Evolutionary conservation across 2,113 vertebrate genomes (phyloP).

Genomic region (Pachypanchax playfairii): DNA sequence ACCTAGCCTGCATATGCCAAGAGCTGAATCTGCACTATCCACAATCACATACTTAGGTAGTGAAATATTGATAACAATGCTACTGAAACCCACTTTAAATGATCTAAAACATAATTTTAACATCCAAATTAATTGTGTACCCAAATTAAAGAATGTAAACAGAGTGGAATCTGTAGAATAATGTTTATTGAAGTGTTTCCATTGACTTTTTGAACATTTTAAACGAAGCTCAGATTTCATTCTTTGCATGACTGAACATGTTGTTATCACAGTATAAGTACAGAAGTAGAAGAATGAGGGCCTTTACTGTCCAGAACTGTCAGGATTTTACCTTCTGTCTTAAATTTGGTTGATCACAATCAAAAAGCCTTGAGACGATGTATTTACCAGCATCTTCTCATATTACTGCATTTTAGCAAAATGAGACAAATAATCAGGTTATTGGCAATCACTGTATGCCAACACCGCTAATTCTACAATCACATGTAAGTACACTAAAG

Average conservation of each 20-base stretch:
- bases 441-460: background rate
- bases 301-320: constrained; percentile 14
- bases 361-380: constrained; percentile 20
- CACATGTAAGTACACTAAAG: constrained; percentile 30
- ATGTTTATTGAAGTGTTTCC: constrained; percentile 51
- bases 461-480: constrained; percentile 36
- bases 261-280: constrained; percentile 54
- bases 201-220: constrained; percentile 50
- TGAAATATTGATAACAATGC: background rate
- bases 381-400: constrained; percentile 26
- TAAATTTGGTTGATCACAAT: constrained; percentile 44
- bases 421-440: background rate
- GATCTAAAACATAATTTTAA: background rate
- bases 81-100: too few relatives aligned
- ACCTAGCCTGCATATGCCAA: too few relatives aligned
- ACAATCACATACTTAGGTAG: too few relatives aligned
- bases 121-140: background rate
- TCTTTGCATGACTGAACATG: constrained; percentile 37
- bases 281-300: constrained; percentile 61
- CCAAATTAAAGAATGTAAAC: background rate
- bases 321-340: constrained; percentile 38
- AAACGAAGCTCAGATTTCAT: constrained; percentile 58
- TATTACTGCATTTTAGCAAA: constrained; percentile 2
- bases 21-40: too few relatives aligned
- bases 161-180: background rate